Percentiles rank a stretch among this genome's conserved stretches.
These are phyloP conservation scores for Muntiacus muntjak DNA, from an alignment of 2,113 vertebrate species.

Conservation along the genomic window DNA sequence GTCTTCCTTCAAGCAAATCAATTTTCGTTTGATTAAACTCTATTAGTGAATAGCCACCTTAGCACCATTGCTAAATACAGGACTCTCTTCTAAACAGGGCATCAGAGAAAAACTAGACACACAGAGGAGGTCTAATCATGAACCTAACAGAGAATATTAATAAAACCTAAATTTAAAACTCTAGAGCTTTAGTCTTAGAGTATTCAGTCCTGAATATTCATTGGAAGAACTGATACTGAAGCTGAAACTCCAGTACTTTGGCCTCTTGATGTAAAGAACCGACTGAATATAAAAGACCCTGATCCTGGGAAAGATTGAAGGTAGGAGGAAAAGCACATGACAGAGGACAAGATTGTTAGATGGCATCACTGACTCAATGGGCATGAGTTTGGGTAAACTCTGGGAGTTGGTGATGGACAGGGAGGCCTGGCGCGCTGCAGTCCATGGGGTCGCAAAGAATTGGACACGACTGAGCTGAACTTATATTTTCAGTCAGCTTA, in stretches of 20 bases:
- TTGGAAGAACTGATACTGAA: background rate
- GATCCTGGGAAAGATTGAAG: background rate
- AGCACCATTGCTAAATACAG: background rate
- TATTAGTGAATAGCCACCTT: background rate
- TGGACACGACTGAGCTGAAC: background rate
- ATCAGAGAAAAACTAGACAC: background rate
- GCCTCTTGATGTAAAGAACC: background rate
- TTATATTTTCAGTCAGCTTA: background rate
- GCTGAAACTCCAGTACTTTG: background rate
- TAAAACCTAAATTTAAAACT: conserved; percentile 16
- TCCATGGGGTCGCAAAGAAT: background rate
- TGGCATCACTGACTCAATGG: background rate
- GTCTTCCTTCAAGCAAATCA: conserved; percentile 46
- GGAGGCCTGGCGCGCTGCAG: background rate
- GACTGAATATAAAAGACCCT: background rate
- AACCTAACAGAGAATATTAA: background rate
- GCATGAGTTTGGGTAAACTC: background rate
- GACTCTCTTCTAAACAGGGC: background rate
- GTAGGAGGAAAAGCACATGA: background rate
- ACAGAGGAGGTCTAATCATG: background rate
- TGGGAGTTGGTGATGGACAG: background rate
- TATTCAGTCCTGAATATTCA: background rate
- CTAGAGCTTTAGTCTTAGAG: background rate
- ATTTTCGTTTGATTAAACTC: conserved; percentile 48
- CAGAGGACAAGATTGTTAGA: background rate